phyloP scores from a whole-genome alignment of 2,113 vertebrate genomes.

The Conger conger region DNA sequence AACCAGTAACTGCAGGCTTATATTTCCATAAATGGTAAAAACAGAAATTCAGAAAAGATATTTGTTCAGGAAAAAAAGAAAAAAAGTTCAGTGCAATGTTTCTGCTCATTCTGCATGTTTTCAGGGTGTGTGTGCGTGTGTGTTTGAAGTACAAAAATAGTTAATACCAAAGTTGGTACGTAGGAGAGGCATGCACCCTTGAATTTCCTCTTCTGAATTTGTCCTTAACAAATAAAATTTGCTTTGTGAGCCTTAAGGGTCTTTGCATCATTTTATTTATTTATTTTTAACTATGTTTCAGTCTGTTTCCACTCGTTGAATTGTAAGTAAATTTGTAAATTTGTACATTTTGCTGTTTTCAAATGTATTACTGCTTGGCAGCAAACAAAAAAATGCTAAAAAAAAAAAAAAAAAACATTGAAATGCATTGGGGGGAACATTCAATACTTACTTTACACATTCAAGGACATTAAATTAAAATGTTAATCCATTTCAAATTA shows the following conservation, averaged over 20 bases:
- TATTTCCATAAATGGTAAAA: background rate
- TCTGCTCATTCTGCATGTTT: constrained; percentile 2
- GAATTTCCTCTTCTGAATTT: constrained; percentile 9
- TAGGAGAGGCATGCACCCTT: constrained; percentile 10
- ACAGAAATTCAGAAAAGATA: background rate
- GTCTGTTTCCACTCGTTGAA: too few relatives aligned
- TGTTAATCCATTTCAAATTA: too few relatives aligned
- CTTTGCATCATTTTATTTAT: background rate
- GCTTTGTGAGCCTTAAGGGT: constrained; percentile 6
- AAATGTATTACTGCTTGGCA: too few relatives aligned
- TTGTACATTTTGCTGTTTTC: too few relatives aligned
- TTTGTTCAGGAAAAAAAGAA: constrained; percentile 7
- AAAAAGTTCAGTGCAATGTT: constrained; percentile 4
- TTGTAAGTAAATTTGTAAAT: too few relatives aligned
- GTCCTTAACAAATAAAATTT: constrained; percentile 11
- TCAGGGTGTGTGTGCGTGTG: background rate
- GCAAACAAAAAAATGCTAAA: too few relatives aligned
- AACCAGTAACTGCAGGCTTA: constrained; percentile 16
- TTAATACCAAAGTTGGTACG: background rate
- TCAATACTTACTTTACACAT: background rate
- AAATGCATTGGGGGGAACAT: background rate
- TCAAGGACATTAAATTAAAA: background rate
- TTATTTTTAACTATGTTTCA: background rate
- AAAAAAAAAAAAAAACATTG: background rate
- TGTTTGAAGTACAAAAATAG: constrained; percentile 2